phyloP scores from a whole-genome alignment of 2,113 vertebrate species.

The Gadus chalcogrammus region DNA sequence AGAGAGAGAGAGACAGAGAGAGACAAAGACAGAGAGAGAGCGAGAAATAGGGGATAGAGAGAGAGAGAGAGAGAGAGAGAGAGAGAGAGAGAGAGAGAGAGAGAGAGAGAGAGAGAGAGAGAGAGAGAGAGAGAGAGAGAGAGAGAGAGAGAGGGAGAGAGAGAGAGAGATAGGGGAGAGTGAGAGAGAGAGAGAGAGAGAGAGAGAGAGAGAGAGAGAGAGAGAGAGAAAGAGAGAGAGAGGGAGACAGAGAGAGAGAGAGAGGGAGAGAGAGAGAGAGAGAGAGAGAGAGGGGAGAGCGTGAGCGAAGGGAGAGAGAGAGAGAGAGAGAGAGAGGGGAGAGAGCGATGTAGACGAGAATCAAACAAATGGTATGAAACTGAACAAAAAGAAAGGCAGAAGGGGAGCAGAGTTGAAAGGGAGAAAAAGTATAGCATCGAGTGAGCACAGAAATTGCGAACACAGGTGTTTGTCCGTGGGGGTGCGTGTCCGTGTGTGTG shows the following conservation, averaged over 20 bases:
- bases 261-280: slow-evolving; percentile 8
- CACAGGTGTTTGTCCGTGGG: background rate
- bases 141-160: background rate
- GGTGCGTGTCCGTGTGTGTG: no score
- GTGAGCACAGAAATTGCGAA: background rate
- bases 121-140: slow-evolving; percentile 6
- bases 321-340: slow-evolving; percentile 13
- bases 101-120: slow-evolving; percentile 9
- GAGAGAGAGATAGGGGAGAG: background rate
- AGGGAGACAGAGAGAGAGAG: background rate
- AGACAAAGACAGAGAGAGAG: slow-evolving; percentile 14
- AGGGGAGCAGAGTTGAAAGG: no score
- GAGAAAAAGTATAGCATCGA: slow-evolving; percentile 14
- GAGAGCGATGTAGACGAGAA: slow-evolving; percentile 3
- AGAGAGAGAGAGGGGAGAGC: background rate
- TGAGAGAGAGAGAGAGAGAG: slow-evolving; percentile 1
- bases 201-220: slow-evolving; percentile 10
- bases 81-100: background rate
- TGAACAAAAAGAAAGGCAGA: no score
- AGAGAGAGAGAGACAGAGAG: slow-evolving; percentile 1
- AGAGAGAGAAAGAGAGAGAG: slow-evolving; percentile 1
- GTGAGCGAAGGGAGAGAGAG: background rate
- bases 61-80: slow-evolving; percentile 3
- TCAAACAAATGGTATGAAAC: no score
- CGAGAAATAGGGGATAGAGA: slow-evolving; percentile 4